Conservation (phyloP, 2,113 vertebrate genomes). For the Melanocharis versteri region DNA sequence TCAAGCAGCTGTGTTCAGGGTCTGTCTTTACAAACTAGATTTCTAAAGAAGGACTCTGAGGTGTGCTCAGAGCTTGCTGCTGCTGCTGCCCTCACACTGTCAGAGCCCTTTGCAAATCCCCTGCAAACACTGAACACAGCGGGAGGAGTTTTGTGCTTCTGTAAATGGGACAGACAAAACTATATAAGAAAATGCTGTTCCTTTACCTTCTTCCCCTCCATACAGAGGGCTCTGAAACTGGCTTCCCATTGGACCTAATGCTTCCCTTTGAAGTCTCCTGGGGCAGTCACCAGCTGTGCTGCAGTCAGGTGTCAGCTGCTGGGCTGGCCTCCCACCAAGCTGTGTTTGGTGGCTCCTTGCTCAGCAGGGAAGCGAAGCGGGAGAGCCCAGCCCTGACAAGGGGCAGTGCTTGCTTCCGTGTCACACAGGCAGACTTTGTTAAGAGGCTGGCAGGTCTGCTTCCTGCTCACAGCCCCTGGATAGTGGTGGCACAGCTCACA, state of each 20-base stretch:
- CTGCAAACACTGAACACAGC: not conserved
- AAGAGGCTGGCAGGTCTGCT: not conserved
- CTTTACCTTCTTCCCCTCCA: not conserved
- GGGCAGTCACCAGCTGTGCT: not conserved
- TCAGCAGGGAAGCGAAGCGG: not conserved
- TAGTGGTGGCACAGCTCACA: not conserved
- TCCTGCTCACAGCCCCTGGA: rapidly evolving
- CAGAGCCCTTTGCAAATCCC: not conserved
- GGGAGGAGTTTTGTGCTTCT: not conserved
- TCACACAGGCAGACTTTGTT: not conserved
- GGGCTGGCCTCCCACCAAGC: not conserved
- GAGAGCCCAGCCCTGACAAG: not conserved
- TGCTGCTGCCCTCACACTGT: not conserved
- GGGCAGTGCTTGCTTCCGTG: not conserved
- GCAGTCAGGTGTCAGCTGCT: not conserved
- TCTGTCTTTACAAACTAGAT: not conserved
- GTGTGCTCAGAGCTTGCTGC: not conserved
- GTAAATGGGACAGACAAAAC: not conserved
- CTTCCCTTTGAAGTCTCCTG: not conserved
- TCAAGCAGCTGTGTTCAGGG: not conserved
- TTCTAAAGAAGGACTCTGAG: not conserved
- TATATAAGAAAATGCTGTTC: not conserved
- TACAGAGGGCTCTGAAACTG: not conserved
- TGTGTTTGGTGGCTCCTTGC: not conserved
- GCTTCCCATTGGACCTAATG: not conserved